These are phyloP conservation scores for Anguilla japonica DNA, from an alignment of 2,113 vertebrate species.

Conservation along the genomic window DNA sequence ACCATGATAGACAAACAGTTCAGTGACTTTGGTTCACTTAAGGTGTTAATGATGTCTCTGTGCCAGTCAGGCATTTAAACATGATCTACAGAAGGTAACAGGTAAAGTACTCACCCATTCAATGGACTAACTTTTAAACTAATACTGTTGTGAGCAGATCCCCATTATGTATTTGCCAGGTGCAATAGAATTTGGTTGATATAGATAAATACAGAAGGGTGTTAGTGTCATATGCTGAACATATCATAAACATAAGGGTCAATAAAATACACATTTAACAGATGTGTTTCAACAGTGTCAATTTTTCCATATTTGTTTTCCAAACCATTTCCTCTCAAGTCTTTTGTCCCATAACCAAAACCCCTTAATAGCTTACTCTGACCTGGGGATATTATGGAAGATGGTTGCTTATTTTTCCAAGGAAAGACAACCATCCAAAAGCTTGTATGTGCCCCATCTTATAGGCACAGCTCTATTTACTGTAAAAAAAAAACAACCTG, in stretches of 20 bases:
- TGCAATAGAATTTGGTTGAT: no score
- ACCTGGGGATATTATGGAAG: background rate
- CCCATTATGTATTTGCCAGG: no score
- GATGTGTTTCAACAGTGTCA: background rate
- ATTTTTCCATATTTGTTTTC: background rate
- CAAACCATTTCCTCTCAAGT: background rate
- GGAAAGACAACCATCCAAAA: background rate
- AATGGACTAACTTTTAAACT: no score
- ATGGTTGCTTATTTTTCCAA: background rate
- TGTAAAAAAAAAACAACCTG: background rate
- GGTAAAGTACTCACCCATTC: no score
- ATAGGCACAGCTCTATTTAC: background rate
- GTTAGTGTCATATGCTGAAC: background rate
- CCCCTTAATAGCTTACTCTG: background rate
- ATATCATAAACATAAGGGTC: background rate
- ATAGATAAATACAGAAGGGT: no score
- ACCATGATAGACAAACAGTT: no score
- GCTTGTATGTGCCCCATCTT: background rate
- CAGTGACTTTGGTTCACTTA: no score
- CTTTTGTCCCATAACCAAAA: background rate
- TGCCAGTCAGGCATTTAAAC: no score
- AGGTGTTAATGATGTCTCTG: no score
- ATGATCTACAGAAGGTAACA: no score
- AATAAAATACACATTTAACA: background rate
- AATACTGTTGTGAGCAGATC: no score